Percentiles rank a stretch among this genome's conserved stretches.
These are phyloP conservation scores for Eupsittula cactorum DNA, from an alignment of 2,113 vertebrate genomes.

Conservation along the genomic window DNA sequence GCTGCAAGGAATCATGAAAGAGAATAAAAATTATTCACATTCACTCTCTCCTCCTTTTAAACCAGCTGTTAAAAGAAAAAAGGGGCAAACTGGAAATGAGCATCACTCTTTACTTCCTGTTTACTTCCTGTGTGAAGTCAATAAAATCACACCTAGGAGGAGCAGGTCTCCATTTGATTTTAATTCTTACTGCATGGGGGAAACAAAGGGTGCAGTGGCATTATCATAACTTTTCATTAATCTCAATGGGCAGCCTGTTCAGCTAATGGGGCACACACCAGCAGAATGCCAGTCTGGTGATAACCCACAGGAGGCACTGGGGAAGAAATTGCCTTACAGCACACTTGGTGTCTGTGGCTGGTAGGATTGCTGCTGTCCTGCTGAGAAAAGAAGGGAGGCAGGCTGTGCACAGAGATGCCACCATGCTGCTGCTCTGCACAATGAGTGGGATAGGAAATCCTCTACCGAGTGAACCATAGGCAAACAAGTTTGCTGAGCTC, in stretches of 20 bases:
- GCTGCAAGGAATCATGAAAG: not conserved
- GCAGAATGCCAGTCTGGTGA: not conserved
- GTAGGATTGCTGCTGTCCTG: not conserved
- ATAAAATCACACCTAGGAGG: not conserved
- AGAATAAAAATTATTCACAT: not conserved
- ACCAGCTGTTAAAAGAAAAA: not conserved
- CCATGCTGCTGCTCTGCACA: fast-evolving
- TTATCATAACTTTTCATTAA: not conserved
- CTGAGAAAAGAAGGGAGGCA: not conserved
- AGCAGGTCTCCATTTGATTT: not conserved
- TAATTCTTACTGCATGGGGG: fast-evolving
- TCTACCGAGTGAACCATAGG: not conserved
- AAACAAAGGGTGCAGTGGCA: not conserved
- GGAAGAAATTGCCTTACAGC: not conserved
- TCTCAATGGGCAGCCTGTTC: not conserved
- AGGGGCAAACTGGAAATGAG: not conserved
- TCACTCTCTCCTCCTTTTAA: not conserved
- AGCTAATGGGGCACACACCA: not conserved
- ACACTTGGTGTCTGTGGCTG: too few relatives aligned
- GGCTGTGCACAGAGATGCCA: not conserved
- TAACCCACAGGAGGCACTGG: not conserved
- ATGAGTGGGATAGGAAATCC: not conserved
- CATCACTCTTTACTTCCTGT: not conserved
- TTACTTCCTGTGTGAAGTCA: not conserved
- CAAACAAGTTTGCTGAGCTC: not conserved